Evolutionary conservation across 2,888 invertebrate species (phyloP).

Genomic region (Lochmaea crataegi): DNA sequence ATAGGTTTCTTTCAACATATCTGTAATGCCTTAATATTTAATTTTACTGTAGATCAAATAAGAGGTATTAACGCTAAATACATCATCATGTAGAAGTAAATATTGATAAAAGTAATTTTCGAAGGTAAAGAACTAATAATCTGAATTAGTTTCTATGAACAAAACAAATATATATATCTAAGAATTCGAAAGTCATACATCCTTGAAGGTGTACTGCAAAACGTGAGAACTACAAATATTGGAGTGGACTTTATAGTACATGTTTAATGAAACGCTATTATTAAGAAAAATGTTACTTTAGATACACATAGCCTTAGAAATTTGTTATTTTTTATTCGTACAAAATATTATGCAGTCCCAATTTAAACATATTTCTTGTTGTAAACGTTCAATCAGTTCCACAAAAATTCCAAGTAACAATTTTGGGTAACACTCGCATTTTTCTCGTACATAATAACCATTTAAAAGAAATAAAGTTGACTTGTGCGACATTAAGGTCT

Average conservation of each 20-base stretch:
- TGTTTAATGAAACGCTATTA: neutral
- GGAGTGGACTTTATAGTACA: constrained; percentile 32
- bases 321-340: too few relatives aligned
- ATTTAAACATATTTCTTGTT: too few relatives aligned
- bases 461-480: too few relatives aligned
- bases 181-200: constrained; percentile 43
- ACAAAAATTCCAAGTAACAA: too few relatives aligned
- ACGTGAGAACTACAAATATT: constrained; percentile 53
- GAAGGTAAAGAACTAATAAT: constrained; percentile 40
- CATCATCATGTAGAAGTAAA: constrained; percentile 13
- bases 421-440: too few relatives aligned
- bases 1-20: neutral
- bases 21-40: neutral
- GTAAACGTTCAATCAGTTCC: too few relatives aligned
- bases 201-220: constrained; percentile 37
- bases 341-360: too few relatives aligned
- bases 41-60: constrained; percentile 9
- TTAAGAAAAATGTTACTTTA: too few relatives aligned
- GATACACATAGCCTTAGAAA: too few relatives aligned
- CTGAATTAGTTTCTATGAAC: constrained; percentile 43
- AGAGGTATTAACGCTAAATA: constrained; percentile 7
- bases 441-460: too few relatives aligned
- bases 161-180: constrained; percentile 41
- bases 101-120: constrained; percentile 26
- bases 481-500: too few relatives aligned